Base-by-base conservation (phyloP, 1,140 invertebrate species). In the Anoplophora glabripennis region DNA sequence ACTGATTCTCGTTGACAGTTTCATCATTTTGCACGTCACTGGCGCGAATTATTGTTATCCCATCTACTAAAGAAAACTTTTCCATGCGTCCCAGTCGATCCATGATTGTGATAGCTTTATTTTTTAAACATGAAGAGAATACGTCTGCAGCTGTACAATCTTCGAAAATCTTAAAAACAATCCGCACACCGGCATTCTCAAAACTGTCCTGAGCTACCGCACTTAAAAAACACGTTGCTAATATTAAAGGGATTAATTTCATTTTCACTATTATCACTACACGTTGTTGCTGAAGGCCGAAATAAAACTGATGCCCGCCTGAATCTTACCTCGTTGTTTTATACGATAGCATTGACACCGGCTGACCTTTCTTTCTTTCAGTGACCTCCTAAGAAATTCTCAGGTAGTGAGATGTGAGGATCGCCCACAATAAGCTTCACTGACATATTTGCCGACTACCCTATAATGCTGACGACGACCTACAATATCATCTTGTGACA, bases 61-160 rank as follows among this genome's bases (percentile, higher is more conserved):
- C 84, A 44, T 88, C 86, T 3, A 84, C 76, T 9, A 90, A 72
- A 0, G 81, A 79, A 15, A 90, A 79, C 9, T 79, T 81, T 33
- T 88, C 86, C 72, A 89, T 85, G 49, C 84, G 81, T 1, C 84
- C 81, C 7, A 88, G 78, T 40, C 88, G 78, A 57, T 89, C 88
- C 53, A 90, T 84, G 67, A 89, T 89, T 0, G 86, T 77, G 53
- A 90, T 85, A 0, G 88, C 88, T 68, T 89, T 90, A 72, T 87
- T 89, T 76, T 90, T 89, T n/a, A 90, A 73, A 70, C 89, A 90
- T 11, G 85, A 83, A 8, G 85, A 78, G 21, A 90, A 77, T 10
- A 83, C 84, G 48, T 82, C 79, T 1, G 81, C 68, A 55, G 78
- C 78, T 49, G 78, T 77, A 65, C 84, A 86, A 58, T 87, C 84